Conservation (phyloP, 30 jellyfish, hydroid and myxozoan species). For the Haliclystus octoradiatus region DNA sequence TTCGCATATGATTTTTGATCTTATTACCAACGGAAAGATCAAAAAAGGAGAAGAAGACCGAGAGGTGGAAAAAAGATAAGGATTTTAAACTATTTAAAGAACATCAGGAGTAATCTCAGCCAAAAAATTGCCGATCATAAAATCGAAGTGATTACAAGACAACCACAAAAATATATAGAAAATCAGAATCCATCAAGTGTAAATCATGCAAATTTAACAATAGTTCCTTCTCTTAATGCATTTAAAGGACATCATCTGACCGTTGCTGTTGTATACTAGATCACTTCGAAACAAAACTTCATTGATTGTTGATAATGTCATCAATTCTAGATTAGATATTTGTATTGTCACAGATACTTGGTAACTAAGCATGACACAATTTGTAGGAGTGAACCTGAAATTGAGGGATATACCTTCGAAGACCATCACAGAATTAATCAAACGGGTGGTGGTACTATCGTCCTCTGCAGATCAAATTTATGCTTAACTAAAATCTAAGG, state of each 20-base stretch:
- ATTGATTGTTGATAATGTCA: conserved; percentile 16
- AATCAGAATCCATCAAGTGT: too few relatives aligned
- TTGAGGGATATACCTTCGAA: conserved; percentile 9
- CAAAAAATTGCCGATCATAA: too few relatives aligned
- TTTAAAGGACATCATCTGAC: conserved; percentile 1
- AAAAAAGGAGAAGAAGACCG: too few relatives aligned
- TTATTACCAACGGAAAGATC: too few relatives aligned
- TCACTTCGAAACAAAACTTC: conserved; percentile 32
- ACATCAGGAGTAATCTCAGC: too few relatives aligned
- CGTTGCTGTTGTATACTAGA: conserved; percentile 17
- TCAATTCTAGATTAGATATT: conserved; percentile 7
- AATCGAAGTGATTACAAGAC: too few relatives aligned
- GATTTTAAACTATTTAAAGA: too few relatives aligned
- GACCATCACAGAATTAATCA: conserved; percentile 20
- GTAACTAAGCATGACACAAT: conserved; percentile 7
- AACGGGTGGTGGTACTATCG: conserved; percentile 21
- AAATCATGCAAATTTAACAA: too few relatives aligned
- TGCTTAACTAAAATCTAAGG: conserved; percentile 26
- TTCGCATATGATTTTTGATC: too few relatives aligned
- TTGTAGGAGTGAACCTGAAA: conserved; percentile 16
- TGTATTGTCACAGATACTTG: conserved; percentile 22
- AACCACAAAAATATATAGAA: too few relatives aligned
- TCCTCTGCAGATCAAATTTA: conserved; percentile 14
- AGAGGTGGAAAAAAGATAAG: too few relatives aligned
- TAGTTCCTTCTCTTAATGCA: too few relatives aligned